These are phyloP conservation scores for Melanocharis versteri DNA, from an alignment of 2,113 vertebrate genomes.

Conservation along the genomic window DNA sequence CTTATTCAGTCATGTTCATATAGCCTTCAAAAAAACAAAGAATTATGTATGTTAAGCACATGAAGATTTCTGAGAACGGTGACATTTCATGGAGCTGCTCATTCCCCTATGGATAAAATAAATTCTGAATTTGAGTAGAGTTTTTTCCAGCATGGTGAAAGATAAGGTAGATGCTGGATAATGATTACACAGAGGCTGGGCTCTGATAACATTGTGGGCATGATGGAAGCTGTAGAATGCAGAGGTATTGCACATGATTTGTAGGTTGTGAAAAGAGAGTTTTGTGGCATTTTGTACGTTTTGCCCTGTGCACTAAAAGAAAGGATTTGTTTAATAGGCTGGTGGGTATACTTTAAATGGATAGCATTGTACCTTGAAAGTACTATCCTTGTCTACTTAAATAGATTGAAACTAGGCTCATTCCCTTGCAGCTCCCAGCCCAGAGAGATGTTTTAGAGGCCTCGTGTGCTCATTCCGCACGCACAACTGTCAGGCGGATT, in stretches of 20 bases:
- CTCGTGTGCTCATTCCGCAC: neutral
- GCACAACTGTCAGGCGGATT: neutral
- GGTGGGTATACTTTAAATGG: neutral
- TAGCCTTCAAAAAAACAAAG: neutral
- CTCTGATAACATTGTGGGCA: neutral
- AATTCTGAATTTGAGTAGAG: neutral
- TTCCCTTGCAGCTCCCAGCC: neutral
- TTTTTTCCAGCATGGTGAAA: neutral
- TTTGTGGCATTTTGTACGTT: neutral
- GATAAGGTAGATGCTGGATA: neutral
- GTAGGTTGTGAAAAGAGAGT: neutral
- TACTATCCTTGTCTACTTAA: neutral
- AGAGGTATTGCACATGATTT: neutral
- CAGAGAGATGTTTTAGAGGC: neutral
- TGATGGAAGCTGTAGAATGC: neutral
- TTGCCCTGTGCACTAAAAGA: neutral
- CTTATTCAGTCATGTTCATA: neutral
- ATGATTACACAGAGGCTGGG: neutral
- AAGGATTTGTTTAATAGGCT: neutral
- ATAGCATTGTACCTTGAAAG: neutral
- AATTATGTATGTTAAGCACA: neutral
- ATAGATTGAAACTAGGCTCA: neutral
- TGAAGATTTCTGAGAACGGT: neutral
- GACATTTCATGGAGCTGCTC: neutral
- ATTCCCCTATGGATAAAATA: neutral